A percentile compares a stretch with the other conserved stretches of the same genome.
Conservation (phyloP, 2,888 invertebrate genomes). For the Ophraella communa region DNA sequence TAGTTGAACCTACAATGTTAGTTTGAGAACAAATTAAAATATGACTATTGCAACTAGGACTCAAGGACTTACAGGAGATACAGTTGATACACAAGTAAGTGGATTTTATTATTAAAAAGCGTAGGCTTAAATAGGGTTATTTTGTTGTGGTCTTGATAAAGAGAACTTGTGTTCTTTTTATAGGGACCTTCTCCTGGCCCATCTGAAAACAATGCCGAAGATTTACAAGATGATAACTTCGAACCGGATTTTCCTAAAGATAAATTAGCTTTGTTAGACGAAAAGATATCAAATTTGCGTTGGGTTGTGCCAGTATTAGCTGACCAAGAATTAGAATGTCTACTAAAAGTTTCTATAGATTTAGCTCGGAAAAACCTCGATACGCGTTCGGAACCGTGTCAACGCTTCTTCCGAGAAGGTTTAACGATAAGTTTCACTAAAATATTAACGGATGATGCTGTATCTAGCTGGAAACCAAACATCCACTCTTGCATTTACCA, state of each 20-base stretch:
- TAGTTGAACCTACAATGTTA: constrained; percentile 52
- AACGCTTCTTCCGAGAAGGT: constrained; percentile 93
- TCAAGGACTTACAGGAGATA: constrained; percentile 67
- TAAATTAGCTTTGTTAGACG: constrained; percentile 88
- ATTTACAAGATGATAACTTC: constrained; percentile 56
- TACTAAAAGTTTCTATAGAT: constrained; percentile 88
- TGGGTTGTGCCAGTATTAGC: constrained; percentile 98
- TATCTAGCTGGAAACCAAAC: constrained; percentile 96
- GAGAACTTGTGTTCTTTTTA: constrained; percentile 13
- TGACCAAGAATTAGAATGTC: constrained; percentile 92
- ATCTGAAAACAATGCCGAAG: constrained; percentile 45
- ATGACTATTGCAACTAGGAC: constrained; percentile 71
- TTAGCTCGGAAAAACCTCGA: constrained; percentile 89
- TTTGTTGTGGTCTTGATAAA: too few species aligned
- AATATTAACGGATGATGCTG: constrained; percentile 96
- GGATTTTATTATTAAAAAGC: not conserved
- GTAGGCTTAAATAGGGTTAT: too few species aligned
- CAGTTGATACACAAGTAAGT: constrained; percentile 61
- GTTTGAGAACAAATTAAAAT: constrained; percentile 54
- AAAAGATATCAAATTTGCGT: constrained; percentile 93
- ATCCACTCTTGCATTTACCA: constrained; percentile 95
- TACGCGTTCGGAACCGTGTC: constrained; percentile 86
- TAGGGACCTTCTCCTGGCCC: constrained; percentile 48
- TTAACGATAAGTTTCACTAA: constrained; percentile 94
- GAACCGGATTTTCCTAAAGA: constrained; percentile 83